These are phyloP conservation scores for Metopolophium dirhodum DNA, from an alignment of 1,140 invertebrate genomes.

Conservation along the genomic window DNA sequence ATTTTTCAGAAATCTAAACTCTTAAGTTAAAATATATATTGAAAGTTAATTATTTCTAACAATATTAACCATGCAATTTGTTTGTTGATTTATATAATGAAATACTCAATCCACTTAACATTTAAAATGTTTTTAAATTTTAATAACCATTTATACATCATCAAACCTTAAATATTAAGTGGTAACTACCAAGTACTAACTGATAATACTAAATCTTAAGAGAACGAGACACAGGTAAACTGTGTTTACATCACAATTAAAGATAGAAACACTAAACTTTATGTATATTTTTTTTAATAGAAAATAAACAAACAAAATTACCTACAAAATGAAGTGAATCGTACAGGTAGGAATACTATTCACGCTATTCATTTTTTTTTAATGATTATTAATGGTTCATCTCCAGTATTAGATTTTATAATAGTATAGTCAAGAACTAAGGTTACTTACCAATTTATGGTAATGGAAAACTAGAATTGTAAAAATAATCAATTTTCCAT, in stretches of 20 bases:
- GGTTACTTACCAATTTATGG: neutral
- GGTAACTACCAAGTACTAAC: neutral
- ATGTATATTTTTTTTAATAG: neutral
- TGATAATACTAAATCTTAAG: neutral
- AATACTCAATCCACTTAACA: neutral
- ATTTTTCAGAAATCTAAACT: neutral
- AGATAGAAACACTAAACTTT: neutral
- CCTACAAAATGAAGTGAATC: neutral
- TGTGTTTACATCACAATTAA: neutral
- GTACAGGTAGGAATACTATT: neutral
- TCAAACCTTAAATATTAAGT: neutral
- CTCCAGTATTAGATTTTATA: neutral
- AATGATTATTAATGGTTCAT: neutral
- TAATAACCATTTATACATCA: neutral
- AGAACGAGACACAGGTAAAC: neutral
- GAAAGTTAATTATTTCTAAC: neutral
- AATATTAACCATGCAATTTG: neutral
- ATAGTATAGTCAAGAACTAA: neutral
- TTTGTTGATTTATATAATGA: neutral
- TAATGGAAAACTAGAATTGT: conserved; percentile 7
- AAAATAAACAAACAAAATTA: conserved; percentile 13
- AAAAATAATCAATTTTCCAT: conserved; percentile 37
- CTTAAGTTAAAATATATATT: neutral
- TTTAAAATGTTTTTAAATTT: neutral
- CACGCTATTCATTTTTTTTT: neutral